phyloP scores from a whole-genome alignment of 1,140 invertebrate genomes.

The Scaptomyza pallida region DNA sequence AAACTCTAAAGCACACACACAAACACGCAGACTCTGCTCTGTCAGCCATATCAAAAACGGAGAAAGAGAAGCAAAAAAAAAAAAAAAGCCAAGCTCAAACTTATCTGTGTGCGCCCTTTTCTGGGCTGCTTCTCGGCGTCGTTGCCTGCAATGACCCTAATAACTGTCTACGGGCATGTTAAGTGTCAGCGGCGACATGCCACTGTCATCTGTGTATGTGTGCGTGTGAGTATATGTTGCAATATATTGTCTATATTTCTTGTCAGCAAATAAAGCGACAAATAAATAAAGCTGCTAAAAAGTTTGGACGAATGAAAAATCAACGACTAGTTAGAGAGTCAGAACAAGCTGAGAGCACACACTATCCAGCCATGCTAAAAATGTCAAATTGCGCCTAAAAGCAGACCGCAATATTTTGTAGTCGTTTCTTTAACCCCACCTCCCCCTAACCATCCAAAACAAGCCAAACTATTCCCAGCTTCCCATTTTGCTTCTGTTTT shows the following conservation, averaged over 20 bases:
- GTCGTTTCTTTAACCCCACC: too few relatives aligned
- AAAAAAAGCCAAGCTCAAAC: constrained; percentile 27
- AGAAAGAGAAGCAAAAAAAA: constrained; percentile 12
- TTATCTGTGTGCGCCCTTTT: constrained; percentile 48
- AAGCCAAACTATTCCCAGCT: constrained; percentile 52
- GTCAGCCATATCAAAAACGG: constrained; percentile 22
- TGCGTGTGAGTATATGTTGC: constrained; percentile 22
- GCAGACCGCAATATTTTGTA: constrained; percentile 76
- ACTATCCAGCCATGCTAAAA: constrained; percentile 48
- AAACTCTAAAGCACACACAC: constrained; percentile 70
- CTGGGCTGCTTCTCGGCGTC: constrained; percentile 11
- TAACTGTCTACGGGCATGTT: constrained; percentile 81
- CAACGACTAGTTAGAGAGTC: constrained; percentile 12
- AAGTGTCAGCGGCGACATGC: constrained; percentile 80
- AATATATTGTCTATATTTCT: constrained; percentile 81
- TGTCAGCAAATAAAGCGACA: constrained; percentile 78
- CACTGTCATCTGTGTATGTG: constrained; percentile 61
- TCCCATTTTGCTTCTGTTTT: constrained; percentile 16
- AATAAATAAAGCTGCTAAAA: constrained; percentile 80
- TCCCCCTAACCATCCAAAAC: too few relatives aligned
- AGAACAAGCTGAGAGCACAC: constrained; percentile 1
- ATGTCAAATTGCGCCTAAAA: constrained; percentile 79
- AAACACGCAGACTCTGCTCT: constrained; percentile 5
- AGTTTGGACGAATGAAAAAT: constrained; percentile 59
- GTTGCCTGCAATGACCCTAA: constrained; percentile 67